Evolutionary conservation across 2,113 vertebrate genomes (phyloP).

Genomic region (Monarcha castaneiventris): DNA sequence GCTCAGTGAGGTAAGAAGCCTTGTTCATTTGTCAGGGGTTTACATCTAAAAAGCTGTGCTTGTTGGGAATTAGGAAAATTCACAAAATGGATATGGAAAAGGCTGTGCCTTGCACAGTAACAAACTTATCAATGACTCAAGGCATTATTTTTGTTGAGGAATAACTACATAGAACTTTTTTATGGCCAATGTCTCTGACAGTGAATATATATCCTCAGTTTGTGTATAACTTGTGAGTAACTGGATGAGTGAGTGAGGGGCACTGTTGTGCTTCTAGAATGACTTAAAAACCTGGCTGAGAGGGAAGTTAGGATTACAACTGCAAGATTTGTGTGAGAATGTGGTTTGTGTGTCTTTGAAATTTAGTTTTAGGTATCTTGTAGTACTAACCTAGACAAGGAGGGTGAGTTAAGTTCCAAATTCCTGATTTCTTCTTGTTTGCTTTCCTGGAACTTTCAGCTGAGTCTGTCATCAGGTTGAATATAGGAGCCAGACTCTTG

Average conservation of each 20-base stretch:
- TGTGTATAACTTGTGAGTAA: background rate
- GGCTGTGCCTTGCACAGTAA: background rate
- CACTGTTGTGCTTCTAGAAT: background rate
- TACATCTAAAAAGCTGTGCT: background rate
- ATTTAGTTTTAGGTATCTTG: background rate
- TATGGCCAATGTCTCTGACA: background rate
- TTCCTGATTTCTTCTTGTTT: background rate
- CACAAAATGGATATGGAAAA: background rate
- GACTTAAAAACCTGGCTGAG: background rate
- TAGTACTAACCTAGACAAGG: background rate
- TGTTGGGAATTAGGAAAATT: background rate
- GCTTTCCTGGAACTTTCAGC: background rate
- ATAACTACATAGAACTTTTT: background rate
- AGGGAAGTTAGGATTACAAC: background rate
- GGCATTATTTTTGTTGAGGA: background rate
- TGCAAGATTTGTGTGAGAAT: background rate
- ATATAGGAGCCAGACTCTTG: background rate
- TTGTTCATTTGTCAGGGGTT: background rate
- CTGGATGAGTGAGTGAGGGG: background rate
- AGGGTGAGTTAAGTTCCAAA: background rate
- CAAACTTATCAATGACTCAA: background rate
- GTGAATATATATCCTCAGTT: background rate
- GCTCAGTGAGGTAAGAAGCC: background rate
- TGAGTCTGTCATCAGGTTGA: background rate
- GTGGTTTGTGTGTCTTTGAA: background rate